Base-by-base conservation (phyloP, 2,888 invertebrate genomes). In the Polydrusus pterygomalis region DNA sequence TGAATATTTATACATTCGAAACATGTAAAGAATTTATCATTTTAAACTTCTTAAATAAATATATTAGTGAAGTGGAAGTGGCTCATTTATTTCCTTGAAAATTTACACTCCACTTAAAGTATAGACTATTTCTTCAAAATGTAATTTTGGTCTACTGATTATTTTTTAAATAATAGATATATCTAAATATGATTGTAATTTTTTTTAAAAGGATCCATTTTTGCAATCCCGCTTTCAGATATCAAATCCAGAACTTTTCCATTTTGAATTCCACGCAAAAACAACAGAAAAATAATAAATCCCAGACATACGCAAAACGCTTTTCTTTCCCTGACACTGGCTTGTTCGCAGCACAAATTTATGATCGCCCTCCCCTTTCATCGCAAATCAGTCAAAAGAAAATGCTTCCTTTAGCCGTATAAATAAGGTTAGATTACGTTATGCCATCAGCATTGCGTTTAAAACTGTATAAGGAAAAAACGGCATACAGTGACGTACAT, bases 301-400 rank as follows among this genome's bases (percentile, higher is more conserved):
- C 72, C 54, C 72, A 72, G 72, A 54, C 72, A 72, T 72, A 72
- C 72, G 72, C 72, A 72, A 71, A 71, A 40, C 62, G 63, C 49
- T 70, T 64, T n/a, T 64, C 63, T 71, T 64, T 73, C 67, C 62
- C 45, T 73, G 73, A 65, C 73, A 67, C 47, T 73, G 73, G 67
- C 73, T 73, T 73, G 73, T 65, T 67, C 47, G 67, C 73, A 60
- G 58, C 40, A 56, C 40, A 70, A 75, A 75, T 75, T 75, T 75
- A 75, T 65, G 75, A 70, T 47, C 15, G 47, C 63, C 56, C 63
- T 63, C 75, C 75, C 70, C 75, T 70, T 75, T 69, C 70, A 70
- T 75, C 75, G 70, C 70, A 70, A 75, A 75, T 75, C 75, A 75
- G 70, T 75, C 75, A 75, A 54, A 69, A 58, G 75, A 75, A 75